Conservation (phyloP, 2,888 invertebrate genomes). For the Imbricaverruca yamaguchii region DNA sequence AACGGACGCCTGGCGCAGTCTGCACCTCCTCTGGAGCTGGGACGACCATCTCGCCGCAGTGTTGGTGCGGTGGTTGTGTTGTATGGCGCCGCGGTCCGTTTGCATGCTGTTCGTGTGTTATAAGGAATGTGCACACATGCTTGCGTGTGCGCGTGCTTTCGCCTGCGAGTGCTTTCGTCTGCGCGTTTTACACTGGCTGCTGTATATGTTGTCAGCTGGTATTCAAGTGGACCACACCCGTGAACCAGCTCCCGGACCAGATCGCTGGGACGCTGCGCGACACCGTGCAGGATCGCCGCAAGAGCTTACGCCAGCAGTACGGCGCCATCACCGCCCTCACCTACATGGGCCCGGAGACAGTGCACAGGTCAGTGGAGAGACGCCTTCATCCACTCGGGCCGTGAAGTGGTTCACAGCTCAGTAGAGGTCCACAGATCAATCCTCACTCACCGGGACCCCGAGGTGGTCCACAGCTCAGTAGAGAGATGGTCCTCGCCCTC, state of each 20-base stretch:
- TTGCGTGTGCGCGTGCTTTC: too few species aligned
- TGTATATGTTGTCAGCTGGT: not conserved
- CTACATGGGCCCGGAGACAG: conserved; percentile 14
- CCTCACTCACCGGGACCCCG: not conserved
- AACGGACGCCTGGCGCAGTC: not conserved
- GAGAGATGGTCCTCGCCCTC: too few species aligned
- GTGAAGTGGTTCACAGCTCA: too few species aligned
- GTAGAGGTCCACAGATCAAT: not conserved
- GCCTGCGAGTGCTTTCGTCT: too few species aligned
- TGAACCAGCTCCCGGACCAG: conserved; percentile 18
- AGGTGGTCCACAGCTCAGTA: not conserved
- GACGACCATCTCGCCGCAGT: too few species aligned
- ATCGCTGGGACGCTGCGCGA: conserved; percentile 10
- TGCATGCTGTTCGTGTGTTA: too few species aligned
- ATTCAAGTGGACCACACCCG: conserved; percentile 14
- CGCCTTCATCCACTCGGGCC: too few species aligned
- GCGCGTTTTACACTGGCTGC: too few species aligned
- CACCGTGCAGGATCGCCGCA: conserved; percentile 6
- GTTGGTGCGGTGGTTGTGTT: too few species aligned
- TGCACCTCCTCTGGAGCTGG: too few species aligned
- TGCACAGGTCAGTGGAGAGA: not conserved
- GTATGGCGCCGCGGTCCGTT: too few species aligned
- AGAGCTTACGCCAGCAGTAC: not conserved
- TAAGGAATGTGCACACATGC: too few species aligned
- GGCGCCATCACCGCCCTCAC: conserved; percentile 22